phyloP scores from a whole-genome alignment of 2,888 invertebrate species.

The Teleiodes luculella region DNA sequence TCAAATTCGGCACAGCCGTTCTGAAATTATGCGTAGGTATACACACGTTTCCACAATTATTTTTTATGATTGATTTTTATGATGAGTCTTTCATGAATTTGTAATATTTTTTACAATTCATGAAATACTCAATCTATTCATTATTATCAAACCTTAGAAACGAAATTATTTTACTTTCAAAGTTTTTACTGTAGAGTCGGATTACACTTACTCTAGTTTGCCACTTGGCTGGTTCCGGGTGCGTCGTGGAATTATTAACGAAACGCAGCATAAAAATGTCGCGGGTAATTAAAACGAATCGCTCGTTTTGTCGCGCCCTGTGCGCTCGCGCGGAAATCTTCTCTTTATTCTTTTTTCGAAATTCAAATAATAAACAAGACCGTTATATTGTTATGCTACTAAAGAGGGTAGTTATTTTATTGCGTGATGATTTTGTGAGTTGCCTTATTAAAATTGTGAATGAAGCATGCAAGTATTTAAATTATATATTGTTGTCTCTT shows the following conservation, averaged over 20 bases:
- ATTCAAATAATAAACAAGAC: not conserved
- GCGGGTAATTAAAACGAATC: slow-evolving; percentile 45
- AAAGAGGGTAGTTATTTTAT: not conserved
- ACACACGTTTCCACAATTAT: too few species aligned
- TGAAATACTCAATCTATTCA: too few species aligned
- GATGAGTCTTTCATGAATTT: too few species aligned
- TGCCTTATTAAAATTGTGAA: not conserved
- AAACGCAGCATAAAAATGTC: slow-evolving; percentile 40
- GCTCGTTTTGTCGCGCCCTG: not conserved
- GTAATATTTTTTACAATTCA: too few species aligned
- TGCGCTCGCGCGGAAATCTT: not conserved
- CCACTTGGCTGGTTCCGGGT: slow-evolving; percentile 28
- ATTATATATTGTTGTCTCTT: too few species aligned
- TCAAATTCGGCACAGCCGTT: too few species aligned
- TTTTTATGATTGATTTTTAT: too few species aligned
- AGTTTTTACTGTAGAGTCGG: not conserved
- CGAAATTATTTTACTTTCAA: not conserved
- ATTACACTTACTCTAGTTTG: slow-evolving; percentile 8
- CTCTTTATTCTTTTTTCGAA: not conserved
- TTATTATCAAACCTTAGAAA: not conserved
- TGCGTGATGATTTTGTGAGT: not conserved
- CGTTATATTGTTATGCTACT: not conserved
- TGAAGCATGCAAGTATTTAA: not conserved
- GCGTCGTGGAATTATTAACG: slow-evolving; percentile 46
- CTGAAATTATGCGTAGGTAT: too few species aligned